Percentiles rank a stretch among this genome's conserved stretches.
Conservation (phyloP, 2,888 invertebrate species). For the Leptarthrus brevirostris region DNA sequence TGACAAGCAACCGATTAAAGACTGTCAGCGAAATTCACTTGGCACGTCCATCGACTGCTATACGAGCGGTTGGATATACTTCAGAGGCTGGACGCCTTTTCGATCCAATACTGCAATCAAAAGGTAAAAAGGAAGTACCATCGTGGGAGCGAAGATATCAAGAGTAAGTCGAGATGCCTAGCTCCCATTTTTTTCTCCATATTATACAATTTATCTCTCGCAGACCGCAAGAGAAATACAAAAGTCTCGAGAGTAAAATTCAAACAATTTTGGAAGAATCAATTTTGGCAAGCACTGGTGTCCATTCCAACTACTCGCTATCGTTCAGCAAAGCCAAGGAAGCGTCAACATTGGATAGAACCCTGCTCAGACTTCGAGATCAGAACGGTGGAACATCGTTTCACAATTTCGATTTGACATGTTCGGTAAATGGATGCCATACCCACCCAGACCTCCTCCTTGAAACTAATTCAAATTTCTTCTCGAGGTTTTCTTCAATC, state of each 20-base stretch:
- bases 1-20: neutral
- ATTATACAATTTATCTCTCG: too few relatives aligned
- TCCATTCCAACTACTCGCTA: constrained; percentile 60
- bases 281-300: constrained; percentile 71
- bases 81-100: constrained; percentile 76
- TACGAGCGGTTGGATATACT: constrained; percentile 95
- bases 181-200: too few relatives aligned
- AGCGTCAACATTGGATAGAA: constrained; percentile 92
- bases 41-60: constrained; percentile 93
- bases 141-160: constrained; percentile 73
- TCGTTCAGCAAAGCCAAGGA: constrained; percentile 94
- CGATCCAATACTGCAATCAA: constrained; percentile 80
- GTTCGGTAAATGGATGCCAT: constrained; percentile 75
- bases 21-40: constrained; percentile 60
- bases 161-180: constrained; percentile 40
- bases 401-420: constrained; percentile 95
- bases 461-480: too few relatives aligned
- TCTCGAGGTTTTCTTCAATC: constrained; percentile 88
- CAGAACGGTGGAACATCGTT: constrained; percentile 89
- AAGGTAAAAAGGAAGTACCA: constrained; percentile 64
- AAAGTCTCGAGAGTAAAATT: constrained; percentile 88
- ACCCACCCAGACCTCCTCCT: too few relatives aligned
- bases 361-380: constrained; percentile 89
- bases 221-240: constrained; percentile 92
- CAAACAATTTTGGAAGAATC: constrained; percentile 92